phyloP scores from a whole-genome alignment of 2,888 invertebrate genomes.

The Hyposoter didymator region DNA sequence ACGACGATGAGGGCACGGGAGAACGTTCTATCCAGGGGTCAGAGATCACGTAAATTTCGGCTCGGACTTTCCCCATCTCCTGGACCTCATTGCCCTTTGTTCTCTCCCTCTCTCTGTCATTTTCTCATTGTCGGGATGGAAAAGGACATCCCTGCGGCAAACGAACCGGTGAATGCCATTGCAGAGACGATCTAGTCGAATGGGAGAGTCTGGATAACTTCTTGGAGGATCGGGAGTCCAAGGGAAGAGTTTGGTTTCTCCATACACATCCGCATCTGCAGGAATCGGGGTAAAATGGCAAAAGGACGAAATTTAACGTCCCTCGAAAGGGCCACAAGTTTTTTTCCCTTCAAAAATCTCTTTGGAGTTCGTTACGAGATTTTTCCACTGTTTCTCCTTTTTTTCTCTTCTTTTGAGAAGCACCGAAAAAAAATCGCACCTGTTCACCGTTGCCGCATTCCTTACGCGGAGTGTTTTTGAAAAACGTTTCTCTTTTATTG shows the following conservation, averaged over 20 bases:
- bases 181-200: slow-evolving; percentile 38
- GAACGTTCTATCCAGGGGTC: slow-evolving; percentile 59
- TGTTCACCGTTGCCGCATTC: too few species aligned
- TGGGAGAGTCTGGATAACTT: slow-evolving; percentile 46
- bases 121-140: slow-evolving; percentile 13
- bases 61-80: slow-evolving; percentile 43
- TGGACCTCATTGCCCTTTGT: slow-evolving; percentile 3
- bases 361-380: background rate
- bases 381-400: too few species aligned
- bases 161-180: slow-evolving; percentile 45
- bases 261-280: background rate
- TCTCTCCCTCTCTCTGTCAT: slow-evolving; percentile 9
- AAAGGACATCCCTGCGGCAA: slow-evolving; percentile 24
- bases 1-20: slow-evolving; percentile 28
- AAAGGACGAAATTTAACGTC: background rate
- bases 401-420: too few species aligned
- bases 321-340: background rate
- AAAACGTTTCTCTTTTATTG: background rate
- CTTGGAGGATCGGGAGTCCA: slow-evolving; percentile 31
- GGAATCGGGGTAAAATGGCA: background rate
- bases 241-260: background rate
- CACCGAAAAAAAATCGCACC: too few species aligned
- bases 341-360: background rate
- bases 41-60: slow-evolving; percentile 61
- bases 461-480: too few species aligned